These are phyloP conservation scores for Mastomys natalensis DNA, from an alignment of 2,113 vertebrate genomes.

Conservation along the genomic window DNA sequence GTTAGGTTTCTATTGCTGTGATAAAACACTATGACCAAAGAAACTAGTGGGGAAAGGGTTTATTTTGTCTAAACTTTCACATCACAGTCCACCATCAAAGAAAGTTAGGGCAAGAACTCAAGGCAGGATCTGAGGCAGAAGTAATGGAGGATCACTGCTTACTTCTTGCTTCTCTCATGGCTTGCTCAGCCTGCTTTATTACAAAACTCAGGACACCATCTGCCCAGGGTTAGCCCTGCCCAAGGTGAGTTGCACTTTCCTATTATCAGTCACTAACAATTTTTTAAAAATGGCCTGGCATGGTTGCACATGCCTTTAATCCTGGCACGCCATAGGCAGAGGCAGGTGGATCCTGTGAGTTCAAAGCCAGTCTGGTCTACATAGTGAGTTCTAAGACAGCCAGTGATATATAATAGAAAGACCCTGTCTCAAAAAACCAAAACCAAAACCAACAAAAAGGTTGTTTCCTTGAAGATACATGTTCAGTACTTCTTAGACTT, in stretches of 20 bases:
- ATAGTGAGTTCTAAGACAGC: neutral
- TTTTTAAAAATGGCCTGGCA: neutral
- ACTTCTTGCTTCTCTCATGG: neutral
- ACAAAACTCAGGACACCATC: neutral
- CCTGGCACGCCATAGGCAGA: neutral
- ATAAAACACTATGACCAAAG: neutral
- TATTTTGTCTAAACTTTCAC: neutral
- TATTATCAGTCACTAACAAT: neutral
- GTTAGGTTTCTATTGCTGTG: neutral
- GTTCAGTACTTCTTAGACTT: neutral
- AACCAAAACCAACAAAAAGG: neutral
- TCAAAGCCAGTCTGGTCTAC: neutral
- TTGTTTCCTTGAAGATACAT: neutral
- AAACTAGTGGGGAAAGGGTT: neutral
- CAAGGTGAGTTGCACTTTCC: neutral
- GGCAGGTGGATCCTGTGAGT: neutral
- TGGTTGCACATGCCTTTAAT: neutral
- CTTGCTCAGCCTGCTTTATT: neutral
- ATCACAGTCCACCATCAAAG: neutral
- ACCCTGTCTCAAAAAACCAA: neutral
- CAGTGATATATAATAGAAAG: neutral
- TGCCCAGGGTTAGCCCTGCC: neutral
- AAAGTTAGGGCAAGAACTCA: neutral
- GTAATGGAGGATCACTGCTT: neutral
- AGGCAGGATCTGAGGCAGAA: neutral